Evolutionary conservation across 2,888 invertebrate genomes (phyloP), one percentile per base, ranked within the genome.

Genomic region (Himalopsyche kuldschensis): DNA sequence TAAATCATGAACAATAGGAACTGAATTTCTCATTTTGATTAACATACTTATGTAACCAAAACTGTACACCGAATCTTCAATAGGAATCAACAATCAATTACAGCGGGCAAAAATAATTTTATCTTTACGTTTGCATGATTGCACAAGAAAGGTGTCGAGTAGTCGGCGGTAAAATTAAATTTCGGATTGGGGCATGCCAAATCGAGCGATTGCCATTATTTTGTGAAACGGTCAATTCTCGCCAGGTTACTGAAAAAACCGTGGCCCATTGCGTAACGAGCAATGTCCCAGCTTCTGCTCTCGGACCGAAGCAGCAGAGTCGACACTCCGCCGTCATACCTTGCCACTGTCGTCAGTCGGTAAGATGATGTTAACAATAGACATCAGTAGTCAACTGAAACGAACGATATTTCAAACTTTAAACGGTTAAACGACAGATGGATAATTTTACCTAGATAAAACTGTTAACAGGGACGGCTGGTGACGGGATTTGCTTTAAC

Each of bases 191-290:
- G 63, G 78, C 82, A 35, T 82, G 79, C 75, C 82, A 47, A 82
- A 82, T 82, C 63, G 82, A 31, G 75, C 82, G 78, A 82, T 82
- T 79, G 82, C 79, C 41, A 76, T 47, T 80, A 75, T 82, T 82
- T 82, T 79, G 82, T 82, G 82, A 82, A 80, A 80, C 69, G 55
- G 46, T 41, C 46, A 32, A 41, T 41, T 41, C 41, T 41, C 41
- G 41, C 41, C 41, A 47, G 78, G 55, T 78, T 31, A 76, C 24
- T 41, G 63, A 82, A 82, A 81, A 82, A 82, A 82, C 46, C 20
- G 78, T 47, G 48, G 48, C 11, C 69, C 69, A 69, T 69, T 69
- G 69, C 69, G 27, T 69, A 69, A 69, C 69, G 27, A 69, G 27
- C 30, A 69, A 69, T 69, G 15, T 69, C 69, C 30, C 27, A 27